phyloP scores from a whole-genome alignment of 2,113 vertebrate species.

The Anthoscopus minutus region DNA sequence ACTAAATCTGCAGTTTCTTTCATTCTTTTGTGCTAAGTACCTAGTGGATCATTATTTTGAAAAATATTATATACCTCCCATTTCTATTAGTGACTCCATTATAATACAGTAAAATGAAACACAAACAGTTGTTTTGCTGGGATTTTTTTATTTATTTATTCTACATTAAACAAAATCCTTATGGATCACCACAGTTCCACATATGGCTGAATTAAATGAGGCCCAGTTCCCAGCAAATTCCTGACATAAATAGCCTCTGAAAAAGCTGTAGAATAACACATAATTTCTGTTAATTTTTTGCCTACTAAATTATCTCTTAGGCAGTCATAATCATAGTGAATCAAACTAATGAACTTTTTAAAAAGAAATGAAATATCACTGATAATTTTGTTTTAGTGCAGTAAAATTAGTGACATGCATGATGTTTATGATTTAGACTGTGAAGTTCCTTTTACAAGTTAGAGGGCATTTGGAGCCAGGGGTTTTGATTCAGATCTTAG shows the following conservation, averaged over 20 bases:
- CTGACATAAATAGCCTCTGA: not conserved
- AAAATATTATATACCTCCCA: not conserved
- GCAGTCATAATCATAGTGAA: not conserved
- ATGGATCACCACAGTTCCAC: not conserved
- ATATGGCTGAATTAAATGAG: not conserved
- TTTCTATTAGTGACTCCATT: not conserved
- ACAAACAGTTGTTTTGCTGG: not conserved
- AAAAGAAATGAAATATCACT: not conserved
- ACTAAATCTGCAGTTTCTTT: not conserved
- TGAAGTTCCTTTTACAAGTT: not conserved
- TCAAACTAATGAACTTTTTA: not conserved
- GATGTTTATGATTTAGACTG: not conserved
- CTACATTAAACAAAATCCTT: not conserved
- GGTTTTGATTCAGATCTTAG: not conserved
- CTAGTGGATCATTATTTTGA: not conserved
- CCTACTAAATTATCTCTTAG: not conserved
- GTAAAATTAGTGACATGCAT: not conserved
- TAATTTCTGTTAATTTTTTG: not conserved
- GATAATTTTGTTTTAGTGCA: not conserved
- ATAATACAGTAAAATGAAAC: not conserved
- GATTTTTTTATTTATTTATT: not conserved
- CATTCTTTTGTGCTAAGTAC: not conserved
- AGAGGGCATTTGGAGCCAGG: not conserved
- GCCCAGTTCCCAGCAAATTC: not conserved
- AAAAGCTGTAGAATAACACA: not conserved